A percentile compares a stretch with the other conserved stretches of the same genome.
Evolutionary conservation across 2,113 vertebrate genomes (phyloP).

Genomic region (Rostratula benghalensis): DNA sequence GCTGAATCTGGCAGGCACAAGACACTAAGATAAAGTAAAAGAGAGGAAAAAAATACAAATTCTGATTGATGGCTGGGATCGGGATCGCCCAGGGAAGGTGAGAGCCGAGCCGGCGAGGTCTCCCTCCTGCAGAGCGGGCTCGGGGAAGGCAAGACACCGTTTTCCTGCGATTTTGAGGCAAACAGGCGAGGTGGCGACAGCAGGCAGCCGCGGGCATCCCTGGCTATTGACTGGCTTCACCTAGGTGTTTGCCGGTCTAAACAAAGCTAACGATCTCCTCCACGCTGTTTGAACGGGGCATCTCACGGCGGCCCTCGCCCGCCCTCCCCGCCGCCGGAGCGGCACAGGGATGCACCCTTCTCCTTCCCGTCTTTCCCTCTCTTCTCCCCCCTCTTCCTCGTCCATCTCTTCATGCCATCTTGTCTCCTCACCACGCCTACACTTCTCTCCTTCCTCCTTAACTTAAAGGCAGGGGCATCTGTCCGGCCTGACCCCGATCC

Average conservation of each 20-base stretch:
- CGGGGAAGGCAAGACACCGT: neutral
- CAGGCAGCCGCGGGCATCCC: neutral
- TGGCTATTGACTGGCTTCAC: constrained; percentile 34
- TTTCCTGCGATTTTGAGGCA: neutral
- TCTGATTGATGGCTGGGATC: neutral
- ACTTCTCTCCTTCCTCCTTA: neutral
- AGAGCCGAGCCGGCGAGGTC: neutral
- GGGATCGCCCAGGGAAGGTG: neutral
- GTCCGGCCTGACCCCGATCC: neutral
- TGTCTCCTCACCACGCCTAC: neutral
- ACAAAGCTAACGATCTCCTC: constrained; percentile 43
- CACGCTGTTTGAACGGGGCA: neutral
- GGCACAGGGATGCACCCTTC: neutral
- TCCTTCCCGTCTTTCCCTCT: neutral
- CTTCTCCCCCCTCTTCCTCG: neutral
- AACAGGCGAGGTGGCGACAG: neutral
- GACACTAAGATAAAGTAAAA: neutral
- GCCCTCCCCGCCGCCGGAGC: neutral
- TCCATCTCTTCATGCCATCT: neutral
- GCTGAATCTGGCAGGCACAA: neutral
- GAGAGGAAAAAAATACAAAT: neutral
- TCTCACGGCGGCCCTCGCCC: neutral
- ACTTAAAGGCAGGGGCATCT: neutral
- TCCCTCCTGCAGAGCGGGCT: neutral
- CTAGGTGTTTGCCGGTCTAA: constrained; percentile 29